phyloP scores from a whole-genome alignment of 2,888 invertebrate species.

The Tipula unca region DNA sequence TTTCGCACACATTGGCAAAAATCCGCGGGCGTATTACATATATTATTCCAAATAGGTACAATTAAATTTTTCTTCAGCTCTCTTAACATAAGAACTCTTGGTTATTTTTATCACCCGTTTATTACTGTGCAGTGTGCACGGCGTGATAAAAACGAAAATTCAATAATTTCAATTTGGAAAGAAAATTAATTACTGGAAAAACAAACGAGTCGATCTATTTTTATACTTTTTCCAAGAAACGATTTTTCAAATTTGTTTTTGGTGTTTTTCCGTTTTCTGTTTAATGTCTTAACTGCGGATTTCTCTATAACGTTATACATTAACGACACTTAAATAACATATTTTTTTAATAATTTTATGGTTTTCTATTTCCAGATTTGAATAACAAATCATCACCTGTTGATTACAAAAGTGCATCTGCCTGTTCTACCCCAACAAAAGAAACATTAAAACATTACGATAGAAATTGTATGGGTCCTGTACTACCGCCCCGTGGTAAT shows the following conservation, averaged over 20 bases:
- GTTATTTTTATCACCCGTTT: background rate
- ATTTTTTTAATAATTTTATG: background rate
- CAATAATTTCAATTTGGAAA: background rate
- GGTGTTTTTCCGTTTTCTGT: background rate
- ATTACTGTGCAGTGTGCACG: background rate
- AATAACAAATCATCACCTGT: constrained; percentile 76
- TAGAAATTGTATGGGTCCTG: constrained; percentile 61
- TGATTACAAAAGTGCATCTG: constrained; percentile 78
- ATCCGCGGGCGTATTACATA: background rate
- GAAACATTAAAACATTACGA: constrained; percentile 51
- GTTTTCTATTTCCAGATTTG: constrained; percentile 57
- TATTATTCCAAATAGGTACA: no score
- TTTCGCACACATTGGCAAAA: background rate
- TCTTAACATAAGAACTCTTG: background rate
- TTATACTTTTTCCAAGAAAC: background rate
- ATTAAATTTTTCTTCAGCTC: background rate
- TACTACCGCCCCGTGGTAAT: constrained; percentile 58
- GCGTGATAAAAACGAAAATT: background rate
- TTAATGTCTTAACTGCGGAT: background rate
- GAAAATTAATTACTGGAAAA: background rate
- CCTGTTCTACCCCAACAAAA: constrained; percentile 81
- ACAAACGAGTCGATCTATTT: background rate
- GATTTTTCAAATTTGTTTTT: background rate
- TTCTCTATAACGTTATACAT: background rate
- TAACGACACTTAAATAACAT: background rate